Evolutionary conservation across 2,888 invertebrate species (phyloP).

Genomic region (Uloborus plumipes): DNA sequence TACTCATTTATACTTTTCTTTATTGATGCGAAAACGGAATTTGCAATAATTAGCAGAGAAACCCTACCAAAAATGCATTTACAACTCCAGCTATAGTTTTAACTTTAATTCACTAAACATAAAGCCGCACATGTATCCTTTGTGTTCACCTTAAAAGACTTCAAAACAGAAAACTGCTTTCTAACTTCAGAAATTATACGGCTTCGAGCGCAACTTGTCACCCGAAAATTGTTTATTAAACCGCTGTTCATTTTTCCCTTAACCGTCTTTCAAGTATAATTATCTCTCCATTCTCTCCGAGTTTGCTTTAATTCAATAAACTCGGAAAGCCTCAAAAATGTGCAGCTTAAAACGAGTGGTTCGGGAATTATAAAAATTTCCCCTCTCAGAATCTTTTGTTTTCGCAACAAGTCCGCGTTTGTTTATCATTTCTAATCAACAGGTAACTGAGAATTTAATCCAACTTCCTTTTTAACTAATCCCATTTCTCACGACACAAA

Average conservation of each 20-base stretch:
- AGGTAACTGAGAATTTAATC: constrained; percentile 57
- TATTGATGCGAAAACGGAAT: constrained; percentile 14
- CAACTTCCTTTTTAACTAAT: constrained; percentile 60
- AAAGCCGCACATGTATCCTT: too few species aligned
- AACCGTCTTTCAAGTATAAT: not conserved
- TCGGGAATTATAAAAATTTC: constrained; percentile 24
- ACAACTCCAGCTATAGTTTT: too few species aligned
- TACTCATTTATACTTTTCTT: too few species aligned
- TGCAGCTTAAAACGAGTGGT: constrained; percentile 34
- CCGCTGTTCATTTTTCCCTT: constrained; percentile 30
- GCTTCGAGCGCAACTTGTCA: constrained; percentile 15
- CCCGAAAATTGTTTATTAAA: constrained; percentile 12
- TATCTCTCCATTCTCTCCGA: too few species aligned
- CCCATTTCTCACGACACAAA: constrained; percentile 38
- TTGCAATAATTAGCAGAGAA: not conserved
- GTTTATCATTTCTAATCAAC: constrained; percentile 44
- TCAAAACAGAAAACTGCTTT: too few species aligned
- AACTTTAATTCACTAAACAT: too few species aligned
- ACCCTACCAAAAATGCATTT: too few species aligned
- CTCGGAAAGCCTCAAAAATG: constrained; percentile 53
- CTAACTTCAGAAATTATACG: not conserved
- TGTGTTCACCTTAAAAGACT: too few species aligned
- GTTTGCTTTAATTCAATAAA: constrained; percentile 39
- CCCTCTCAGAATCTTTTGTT: not conserved
- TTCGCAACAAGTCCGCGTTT: constrained; percentile 35